phyloP scores from a whole-genome alignment of 2,888 invertebrate species.

The Orthonevra nobilis region DNA sequence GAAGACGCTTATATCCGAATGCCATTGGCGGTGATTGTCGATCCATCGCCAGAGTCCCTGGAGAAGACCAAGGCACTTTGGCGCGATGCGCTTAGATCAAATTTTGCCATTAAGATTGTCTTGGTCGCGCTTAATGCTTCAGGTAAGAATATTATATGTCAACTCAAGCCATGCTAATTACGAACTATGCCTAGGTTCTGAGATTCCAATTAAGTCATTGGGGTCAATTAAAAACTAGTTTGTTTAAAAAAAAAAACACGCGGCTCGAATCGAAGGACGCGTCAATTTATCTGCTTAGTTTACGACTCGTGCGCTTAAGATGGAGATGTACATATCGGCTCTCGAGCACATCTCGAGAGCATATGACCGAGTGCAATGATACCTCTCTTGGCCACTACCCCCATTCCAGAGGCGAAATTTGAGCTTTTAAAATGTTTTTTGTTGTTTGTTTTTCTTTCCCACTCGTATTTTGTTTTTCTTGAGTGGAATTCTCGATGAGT shows the following conservation, averaged over 20 bases:
- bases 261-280: neutral
- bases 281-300: too few species aligned
- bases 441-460: too few species aligned
- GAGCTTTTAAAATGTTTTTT: conserved; percentile 47
- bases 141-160: conserved; percentile 72
- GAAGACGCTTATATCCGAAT: conserved; percentile 80
- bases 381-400: conserved; percentile 18
- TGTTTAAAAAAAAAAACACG: conserved; percentile 55
- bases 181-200: conserved; percentile 14
- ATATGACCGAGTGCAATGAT: conserved; percentile 66
- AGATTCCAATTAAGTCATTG: conserved; percentile 58
- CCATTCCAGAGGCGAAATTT: conserved; percentile 38
- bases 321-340: conserved; percentile 33
- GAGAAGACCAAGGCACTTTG: conserved; percentile 78
- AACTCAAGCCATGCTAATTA: neutral
- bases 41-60: conserved; percentile 77
- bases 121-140: conserved; percentile 79
- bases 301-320: conserved; percentile 22
- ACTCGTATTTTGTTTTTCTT: conserved; percentile 20
- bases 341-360: conserved; percentile 22
- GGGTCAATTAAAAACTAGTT: conserved; percentile 65
- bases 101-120: conserved; percentile 79
- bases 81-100: conserved; percentile 78
- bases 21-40: conserved; percentile 79
- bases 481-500: conserved; percentile 46